Base-by-base conservation (phyloP, 2,113 vertebrate genomes). In the Xyliphius kryptos region DNA sequence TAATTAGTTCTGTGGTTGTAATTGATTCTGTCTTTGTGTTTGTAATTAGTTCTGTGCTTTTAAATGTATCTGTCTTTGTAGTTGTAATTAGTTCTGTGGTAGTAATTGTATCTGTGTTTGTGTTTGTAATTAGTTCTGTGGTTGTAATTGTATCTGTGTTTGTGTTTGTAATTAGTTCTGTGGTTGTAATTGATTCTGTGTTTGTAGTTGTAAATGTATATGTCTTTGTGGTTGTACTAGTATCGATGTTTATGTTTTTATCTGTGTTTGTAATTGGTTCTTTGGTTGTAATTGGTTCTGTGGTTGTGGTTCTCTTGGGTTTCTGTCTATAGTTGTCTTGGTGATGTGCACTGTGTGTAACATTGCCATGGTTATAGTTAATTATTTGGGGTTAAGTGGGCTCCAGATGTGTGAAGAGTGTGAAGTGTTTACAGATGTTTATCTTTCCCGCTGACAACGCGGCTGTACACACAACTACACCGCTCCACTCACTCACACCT, bases 401-500 rank as follows among this genome's bases (percentile, higher is more conserved):
- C 15, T 43, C 55, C 55, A 57, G 38, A 57, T 43, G 55, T 57
- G 38, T 11, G 13, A 44, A 5, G 11, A 57, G 19, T 57, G 38
- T n/a, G 15, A 57, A 57, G 38, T 57, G 38, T 43, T 57, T 57
- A 43, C 38, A 56, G 54, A 2, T 56, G 54, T 56, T 56, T 41
- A 40, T 56, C 37, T 57, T 57, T 43, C 20, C 2, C 19, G 5
- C 55, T 43, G 54, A 56, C 12, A n/a, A 16, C 9, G 16, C 6
- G 8, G 50, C 21, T 15, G 51, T 16, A 36, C 48, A 56, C 37
- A 41, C 1, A 5, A 32, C 32, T n/a, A 11, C 5, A 8, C 32
- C n/a, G 6, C 37, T 40, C 6, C n/a, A n/a, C n/a, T n/a, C 3
- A 5, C 5, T 56, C 32, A 40, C 11, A 17, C 54, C 54, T 56